A percentile compares a stretch with the other conserved stretches of the same genome.
Conservation (phyloP, 2,797 vertebrate genomes). For the Cossypha polioptera region DNA sequence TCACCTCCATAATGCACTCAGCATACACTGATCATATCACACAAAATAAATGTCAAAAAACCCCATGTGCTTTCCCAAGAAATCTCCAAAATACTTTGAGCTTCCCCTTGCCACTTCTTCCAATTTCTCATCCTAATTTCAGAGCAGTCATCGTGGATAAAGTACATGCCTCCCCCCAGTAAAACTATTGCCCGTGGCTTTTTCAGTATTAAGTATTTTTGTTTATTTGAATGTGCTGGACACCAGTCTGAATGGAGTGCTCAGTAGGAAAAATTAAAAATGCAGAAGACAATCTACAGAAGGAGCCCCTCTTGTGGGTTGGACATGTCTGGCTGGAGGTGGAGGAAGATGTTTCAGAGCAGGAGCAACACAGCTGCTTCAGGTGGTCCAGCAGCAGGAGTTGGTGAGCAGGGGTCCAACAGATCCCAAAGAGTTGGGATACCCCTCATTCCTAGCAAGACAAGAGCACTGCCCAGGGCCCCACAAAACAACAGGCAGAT, state of each 20-base stretch:
- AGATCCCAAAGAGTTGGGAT: neutral
- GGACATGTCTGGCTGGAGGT: neutral
- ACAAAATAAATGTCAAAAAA: neutral
- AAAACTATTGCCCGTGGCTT: accelerated
- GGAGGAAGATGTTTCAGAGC: neutral
- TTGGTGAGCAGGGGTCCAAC: neutral
- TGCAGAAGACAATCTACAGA: neutral
- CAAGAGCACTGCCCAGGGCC: neutral
- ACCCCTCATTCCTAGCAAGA: neutral
- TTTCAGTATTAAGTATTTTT: neutral
- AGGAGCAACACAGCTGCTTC: neutral
- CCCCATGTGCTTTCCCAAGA: neutral
- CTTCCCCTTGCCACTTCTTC: neutral
- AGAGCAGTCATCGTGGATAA: neutral
- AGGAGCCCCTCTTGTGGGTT: neutral
- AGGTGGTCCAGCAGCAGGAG: neutral
- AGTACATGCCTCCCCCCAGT: neutral
- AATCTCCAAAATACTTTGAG: neutral
- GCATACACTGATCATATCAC: neutral
- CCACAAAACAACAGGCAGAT: neutral
- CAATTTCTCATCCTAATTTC: neutral
- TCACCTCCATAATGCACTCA: neutral
- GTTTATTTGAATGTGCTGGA: neutral
- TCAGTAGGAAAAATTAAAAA: neutral
- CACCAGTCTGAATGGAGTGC: neutral